These are phyloP conservation scores for Elgaria multicarinata DNA, from an alignment of 2,113 vertebrate genomes.

Conservation along the genomic window DNA sequence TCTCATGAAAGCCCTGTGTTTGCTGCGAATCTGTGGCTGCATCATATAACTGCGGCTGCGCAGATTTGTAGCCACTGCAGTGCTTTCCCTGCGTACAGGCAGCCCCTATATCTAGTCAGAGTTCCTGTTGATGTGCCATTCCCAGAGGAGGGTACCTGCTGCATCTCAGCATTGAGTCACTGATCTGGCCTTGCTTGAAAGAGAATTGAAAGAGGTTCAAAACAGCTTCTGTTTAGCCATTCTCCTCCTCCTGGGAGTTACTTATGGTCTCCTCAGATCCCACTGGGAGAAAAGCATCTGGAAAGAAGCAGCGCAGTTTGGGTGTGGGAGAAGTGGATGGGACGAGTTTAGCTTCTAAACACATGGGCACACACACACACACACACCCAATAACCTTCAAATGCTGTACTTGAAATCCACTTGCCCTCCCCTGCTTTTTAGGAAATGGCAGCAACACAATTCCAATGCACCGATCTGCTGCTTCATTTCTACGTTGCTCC, in stretches of 20 bases:
- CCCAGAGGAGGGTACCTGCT: not conserved
- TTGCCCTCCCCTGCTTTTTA: no score
- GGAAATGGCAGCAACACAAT: not conserved
- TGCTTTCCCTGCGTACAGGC: no score
- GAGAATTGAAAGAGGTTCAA: not conserved
- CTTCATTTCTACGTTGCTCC: no score
- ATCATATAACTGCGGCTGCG: no score
- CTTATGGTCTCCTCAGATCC: not conserved
- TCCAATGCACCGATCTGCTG: not conserved
- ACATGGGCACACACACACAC: no score
- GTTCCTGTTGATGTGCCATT: not conserved
- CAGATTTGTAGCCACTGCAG: no score
- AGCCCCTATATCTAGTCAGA: not conserved
- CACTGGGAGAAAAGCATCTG: not conserved
- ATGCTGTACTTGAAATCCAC: no score
- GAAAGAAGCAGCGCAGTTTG: not conserved
- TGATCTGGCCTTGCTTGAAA: not conserved
- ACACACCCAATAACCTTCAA: no score
- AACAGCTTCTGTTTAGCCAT: not conserved
- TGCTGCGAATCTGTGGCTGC: no score
- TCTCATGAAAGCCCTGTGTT: no score
- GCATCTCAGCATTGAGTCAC: not conserved
- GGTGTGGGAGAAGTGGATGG: not conserved
- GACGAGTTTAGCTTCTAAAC: not conserved
- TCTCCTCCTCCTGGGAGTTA: not conserved